phyloP scores from a whole-genome alignment of 2,113 vertebrate genomes.

The Hydrochoerus hydrochaeris region DNA sequence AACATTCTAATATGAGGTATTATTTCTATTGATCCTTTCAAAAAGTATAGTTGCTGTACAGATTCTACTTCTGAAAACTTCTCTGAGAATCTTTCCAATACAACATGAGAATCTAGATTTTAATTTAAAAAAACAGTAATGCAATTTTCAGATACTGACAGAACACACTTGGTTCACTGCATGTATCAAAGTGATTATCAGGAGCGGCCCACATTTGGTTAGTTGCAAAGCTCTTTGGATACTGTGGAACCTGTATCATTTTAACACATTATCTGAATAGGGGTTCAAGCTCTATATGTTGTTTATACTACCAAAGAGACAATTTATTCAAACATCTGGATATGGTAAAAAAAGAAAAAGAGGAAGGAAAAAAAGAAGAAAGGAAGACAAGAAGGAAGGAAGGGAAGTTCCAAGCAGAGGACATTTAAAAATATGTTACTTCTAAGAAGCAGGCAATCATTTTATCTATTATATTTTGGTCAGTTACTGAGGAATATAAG shows the following conservation, averaged over 20 bases:
- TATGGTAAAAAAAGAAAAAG: not conserved
- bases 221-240: not conserved
- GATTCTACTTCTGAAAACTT: not conserved
- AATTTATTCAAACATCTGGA: not conserved
- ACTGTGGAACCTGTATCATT: not conserved
- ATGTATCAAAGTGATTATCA: not conserved
- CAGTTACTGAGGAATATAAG: not conserved
- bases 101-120: not conserved
- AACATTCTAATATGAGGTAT: not conserved
- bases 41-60: not conserved
- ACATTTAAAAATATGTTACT: not conserved
- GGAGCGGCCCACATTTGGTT: not conserved
- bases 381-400: not conserved
- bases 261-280: not conserved
- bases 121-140: not conserved
- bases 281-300: not conserved
- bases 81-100: not conserved
- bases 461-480: not conserved
- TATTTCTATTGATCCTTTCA: not conserved
- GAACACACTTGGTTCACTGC: not conserved
- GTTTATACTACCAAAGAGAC: not conserved
- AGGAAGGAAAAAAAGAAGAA: not conserved
- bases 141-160: not conserved
- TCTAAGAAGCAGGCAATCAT: not conserved
- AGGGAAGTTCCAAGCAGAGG: not conserved